phyloP scores from a whole-genome alignment of 2,888 invertebrate genomes.

The Sesia apiformis region DNA sequence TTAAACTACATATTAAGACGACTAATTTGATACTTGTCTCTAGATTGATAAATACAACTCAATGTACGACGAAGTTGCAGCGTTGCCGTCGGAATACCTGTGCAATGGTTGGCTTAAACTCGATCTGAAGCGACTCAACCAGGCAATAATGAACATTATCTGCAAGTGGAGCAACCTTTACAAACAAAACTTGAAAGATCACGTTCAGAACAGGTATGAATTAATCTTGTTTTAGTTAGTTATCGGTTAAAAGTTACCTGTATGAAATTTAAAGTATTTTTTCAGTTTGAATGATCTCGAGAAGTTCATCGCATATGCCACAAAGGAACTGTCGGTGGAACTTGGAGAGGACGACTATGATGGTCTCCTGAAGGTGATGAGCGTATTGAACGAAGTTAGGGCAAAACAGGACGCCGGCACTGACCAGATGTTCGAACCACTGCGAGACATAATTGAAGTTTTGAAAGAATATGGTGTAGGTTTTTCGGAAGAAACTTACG shows the following conservation, averaged over 20 bases:
- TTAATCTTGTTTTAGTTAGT: no score
- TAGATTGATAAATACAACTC: constrained; percentile 88
- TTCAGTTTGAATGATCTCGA: constrained; percentile 83
- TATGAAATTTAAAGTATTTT: no score
- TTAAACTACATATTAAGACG: no score
- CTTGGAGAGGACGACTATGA: constrained; percentile 90
- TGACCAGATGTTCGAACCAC: constrained; percentile 92
- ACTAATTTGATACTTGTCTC: no score
- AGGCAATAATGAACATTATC: constrained; percentile 86
- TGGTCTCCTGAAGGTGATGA: constrained; percentile 87
- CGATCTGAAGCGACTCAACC: constrained; percentile 86
- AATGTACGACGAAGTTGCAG: constrained; percentile 83
- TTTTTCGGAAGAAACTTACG: constrained; percentile 84
- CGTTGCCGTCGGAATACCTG: constrained; percentile 78
- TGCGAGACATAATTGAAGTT: constrained; percentile 89
- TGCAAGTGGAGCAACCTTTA: constrained; percentile 92
- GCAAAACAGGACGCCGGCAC: constrained; percentile 78
- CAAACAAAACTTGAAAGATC: constrained; percentile 88
- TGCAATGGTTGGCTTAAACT: constrained; percentile 88
- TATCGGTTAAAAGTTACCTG: no score
- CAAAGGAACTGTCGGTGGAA: constrained; percentile 80
- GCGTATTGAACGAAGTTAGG: constrained; percentile 88
- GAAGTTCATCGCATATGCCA: constrained; percentile 85
- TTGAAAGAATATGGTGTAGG: constrained; percentile 90
- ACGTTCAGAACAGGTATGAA: constrained; percentile 81